A percentile compares a stretch with the other conserved stretches of the same genome.
These are phyloP conservation scores for Anhinga anhinga DNA, from an alignment of 2,113 vertebrate genomes.

Conservation along the genomic window DNA sequence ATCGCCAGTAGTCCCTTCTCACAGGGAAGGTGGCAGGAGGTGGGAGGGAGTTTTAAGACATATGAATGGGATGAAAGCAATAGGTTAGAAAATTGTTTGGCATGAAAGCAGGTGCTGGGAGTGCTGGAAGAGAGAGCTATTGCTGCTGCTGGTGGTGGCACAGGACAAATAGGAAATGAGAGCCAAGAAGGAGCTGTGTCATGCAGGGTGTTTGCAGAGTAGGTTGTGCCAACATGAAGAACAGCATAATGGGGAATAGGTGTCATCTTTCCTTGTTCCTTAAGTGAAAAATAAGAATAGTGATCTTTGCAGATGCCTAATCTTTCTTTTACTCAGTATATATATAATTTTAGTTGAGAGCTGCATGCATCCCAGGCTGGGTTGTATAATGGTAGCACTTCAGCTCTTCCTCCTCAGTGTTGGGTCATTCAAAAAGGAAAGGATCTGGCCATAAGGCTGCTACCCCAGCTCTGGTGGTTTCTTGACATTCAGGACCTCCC, in stretches of 20 bases:
- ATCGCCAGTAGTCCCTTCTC: not conserved
- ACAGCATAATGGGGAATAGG: accelerated
- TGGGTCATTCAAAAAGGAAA: not conserved
- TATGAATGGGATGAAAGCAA: not conserved
- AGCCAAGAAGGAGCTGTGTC: not conserved
- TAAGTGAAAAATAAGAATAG: not conserved
- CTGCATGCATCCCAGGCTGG: not conserved
- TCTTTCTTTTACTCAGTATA: not conserved
- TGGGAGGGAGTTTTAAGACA: not conserved
- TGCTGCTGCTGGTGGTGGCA: not conserved
- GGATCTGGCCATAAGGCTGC: not conserved
- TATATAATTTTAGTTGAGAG: not conserved
- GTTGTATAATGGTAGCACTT: not conserved
- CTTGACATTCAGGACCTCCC: not conserved
- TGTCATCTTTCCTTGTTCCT: not conserved
- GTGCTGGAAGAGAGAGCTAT: not conserved
- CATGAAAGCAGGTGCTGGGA: not conserved
- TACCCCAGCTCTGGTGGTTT: not conserved
- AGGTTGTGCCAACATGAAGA: not conserved
- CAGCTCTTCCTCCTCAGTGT: not conserved
- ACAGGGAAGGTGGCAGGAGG: not conserved
- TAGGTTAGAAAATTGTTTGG: not conserved
- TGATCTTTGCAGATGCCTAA: not conserved
- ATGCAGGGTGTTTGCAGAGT: not conserved
- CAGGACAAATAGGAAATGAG: not conserved